A percentile compares a stretch with the other conserved stretches of the same genome.
Conservation (phyloP, 2,113 vertebrate genomes). For the Dasypus novemcinctus region DNA sequence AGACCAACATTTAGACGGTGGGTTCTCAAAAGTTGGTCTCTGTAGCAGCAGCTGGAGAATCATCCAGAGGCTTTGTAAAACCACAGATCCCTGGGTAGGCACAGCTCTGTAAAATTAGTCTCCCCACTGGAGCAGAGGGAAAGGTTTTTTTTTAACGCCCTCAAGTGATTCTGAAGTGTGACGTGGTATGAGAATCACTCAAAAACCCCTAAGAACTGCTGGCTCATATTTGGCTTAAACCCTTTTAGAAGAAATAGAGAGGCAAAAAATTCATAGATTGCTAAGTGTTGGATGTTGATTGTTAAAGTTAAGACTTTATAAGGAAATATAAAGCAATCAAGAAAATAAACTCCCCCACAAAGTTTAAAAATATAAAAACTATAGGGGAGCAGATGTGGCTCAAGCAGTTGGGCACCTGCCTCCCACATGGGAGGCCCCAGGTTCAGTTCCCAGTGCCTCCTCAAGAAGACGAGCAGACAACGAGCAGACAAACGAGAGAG, state of each 20-base stretch:
- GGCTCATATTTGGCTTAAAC: neutral
- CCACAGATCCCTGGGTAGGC: neutral
- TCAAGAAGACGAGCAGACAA: no score
- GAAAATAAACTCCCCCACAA: conserved; percentile 13
- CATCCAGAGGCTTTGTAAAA: neutral
- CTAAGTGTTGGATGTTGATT: neutral
- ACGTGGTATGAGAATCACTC: neutral
- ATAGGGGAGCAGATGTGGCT: no score
- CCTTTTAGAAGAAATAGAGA: conserved; percentile 7
- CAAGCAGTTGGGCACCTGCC: no score
- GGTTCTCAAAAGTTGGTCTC: neutral
- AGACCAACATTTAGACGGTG: neutral
- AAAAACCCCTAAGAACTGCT: neutral
- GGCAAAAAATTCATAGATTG: neutral
- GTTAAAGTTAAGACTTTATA: neutral
- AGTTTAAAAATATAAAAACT: no score
- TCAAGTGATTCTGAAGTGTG: neutral
- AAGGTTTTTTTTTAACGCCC: neutral
- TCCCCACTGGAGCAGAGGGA: neutral
- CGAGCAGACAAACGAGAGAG: no score
- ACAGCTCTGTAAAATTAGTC: neutral
- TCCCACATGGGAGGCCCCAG: no score
- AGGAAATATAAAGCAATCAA: conserved; percentile 22
- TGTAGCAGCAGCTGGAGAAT: neutral
- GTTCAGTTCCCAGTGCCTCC: no score